Percentiles rank a stretch among this genome's conserved stretches.
Conservation (phyloP, 2,888 invertebrate genomes). For the Cataglyphis rosenhaueri region DNA sequence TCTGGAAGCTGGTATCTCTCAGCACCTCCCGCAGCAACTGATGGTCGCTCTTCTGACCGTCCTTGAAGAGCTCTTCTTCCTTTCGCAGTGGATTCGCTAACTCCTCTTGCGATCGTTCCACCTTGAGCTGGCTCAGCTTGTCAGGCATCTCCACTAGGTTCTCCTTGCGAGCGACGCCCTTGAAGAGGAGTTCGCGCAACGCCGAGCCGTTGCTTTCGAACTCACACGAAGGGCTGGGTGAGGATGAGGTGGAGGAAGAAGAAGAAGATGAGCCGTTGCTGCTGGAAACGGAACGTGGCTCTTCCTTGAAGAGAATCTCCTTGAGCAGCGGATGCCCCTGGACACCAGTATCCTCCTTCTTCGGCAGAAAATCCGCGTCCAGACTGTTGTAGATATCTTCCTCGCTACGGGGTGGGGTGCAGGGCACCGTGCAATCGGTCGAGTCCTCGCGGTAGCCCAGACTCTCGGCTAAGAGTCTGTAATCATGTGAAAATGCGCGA, state of each 20-base stretch:
- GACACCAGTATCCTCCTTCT: slow-evolving; percentile 74
- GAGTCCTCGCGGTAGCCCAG: slow-evolving; percentile 84
- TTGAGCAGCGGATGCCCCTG: slow-evolving; percentile 80
- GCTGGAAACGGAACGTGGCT: slow-evolving; percentile 74
- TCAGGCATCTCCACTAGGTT: slow-evolving; percentile 48
- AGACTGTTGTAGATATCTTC: slow-evolving; percentile 84
- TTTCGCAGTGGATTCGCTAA: slow-evolving; percentile 83
- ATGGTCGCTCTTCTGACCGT: slow-evolving; percentile 87
- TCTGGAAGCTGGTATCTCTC: slow-evolving; percentile 94
- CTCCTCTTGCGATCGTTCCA: slow-evolving; percentile 72
- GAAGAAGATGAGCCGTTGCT: slow-evolving; percentile 66
- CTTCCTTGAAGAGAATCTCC: slow-evolving; percentile 83
- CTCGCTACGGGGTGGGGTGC: slow-evolving; percentile 83
- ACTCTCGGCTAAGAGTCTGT: slow-evolving; percentile 83
- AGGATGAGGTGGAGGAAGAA: slow-evolving; percentile 67
- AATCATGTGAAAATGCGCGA: slow-evolving; percentile 49
- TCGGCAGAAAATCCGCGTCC: slow-evolving; percentile 83
- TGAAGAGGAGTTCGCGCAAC: slow-evolving; percentile 80
- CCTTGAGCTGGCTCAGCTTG: slow-evolving; percentile 61
- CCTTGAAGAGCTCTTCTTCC: slow-evolving; percentile 78
- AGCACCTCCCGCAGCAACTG: slow-evolving; percentile 92
- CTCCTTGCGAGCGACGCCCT: slow-evolving; percentile 65
- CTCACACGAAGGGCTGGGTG: slow-evolving; percentile 85
- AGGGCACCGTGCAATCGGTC: slow-evolving; percentile 84
- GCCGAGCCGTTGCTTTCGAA: slow-evolving; percentile 83